These are phyloP conservation scores for Spisula subtruncata DNA, from an alignment of 2,888 invertebrate genomes.

Conservation along the genomic window DNA sequence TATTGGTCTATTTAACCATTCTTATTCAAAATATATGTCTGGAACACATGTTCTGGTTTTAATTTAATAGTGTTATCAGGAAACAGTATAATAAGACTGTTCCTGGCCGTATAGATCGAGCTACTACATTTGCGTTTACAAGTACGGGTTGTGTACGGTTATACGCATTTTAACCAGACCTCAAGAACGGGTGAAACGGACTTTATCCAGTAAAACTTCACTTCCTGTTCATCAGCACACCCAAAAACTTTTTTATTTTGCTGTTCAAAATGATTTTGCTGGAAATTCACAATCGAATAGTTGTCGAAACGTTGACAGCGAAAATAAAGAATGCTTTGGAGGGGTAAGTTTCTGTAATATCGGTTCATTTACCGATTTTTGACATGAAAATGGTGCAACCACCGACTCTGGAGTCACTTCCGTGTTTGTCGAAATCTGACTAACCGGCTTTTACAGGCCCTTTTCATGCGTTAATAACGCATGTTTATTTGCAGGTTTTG, in stretches of 20 bases:
- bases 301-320: constrained; percentile 97
- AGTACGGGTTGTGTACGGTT: background rate
- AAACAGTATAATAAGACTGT: too few relatives aligned
- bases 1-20: too few relatives aligned
- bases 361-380: background rate
- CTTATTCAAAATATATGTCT: too few relatives aligned
- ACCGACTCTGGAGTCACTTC: constrained; percentile 34
- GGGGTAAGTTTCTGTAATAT: constrained; percentile 91
- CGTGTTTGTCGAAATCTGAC: constrained; percentile 20
- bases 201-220: constrained; percentile 12
- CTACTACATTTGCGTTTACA: too few relatives aligned
- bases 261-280: constrained; percentile 89
- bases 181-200: background rate
- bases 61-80: too few relatives aligned
- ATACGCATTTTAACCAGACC: background rate
- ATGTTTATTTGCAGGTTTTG: background rate
- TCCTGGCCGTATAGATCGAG: too few relatives aligned
- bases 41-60: too few relatives aligned
- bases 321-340: constrained; percentile 98
- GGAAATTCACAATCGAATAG: constrained; percentile 99
- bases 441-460: background rate
- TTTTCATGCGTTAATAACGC: background rate
- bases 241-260: constrained; percentile 6
- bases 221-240: constrained; percentile 23
- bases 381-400: background rate